These are phyloP conservation scores for Balaeniceps rex DNA, from an alignment of 2,113 vertebrate species.

Conservation along the genomic window DNA sequence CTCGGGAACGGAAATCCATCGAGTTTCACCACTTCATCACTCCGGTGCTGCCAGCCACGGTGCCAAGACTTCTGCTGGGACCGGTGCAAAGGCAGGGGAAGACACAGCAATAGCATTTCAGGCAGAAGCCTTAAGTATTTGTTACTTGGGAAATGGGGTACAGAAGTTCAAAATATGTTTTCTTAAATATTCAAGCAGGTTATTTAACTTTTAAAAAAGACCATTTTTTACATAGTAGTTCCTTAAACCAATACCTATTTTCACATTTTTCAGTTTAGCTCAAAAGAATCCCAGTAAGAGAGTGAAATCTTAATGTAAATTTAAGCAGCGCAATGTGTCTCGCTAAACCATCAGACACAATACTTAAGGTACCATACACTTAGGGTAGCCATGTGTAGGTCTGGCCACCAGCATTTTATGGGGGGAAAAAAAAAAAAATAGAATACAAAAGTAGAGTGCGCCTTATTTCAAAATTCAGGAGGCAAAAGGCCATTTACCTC, in stretches of 20 bases:
- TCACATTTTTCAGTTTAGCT: neutral
- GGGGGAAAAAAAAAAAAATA: rapidly evolving
- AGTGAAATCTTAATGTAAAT: neutral
- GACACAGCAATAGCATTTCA: rapidly evolving
- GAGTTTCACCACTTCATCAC: neutral
- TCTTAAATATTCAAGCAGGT: neutral
- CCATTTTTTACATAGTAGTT: neutral
- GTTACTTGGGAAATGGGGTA: neutral
- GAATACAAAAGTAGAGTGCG: neutral
- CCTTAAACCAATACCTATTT: neutral
- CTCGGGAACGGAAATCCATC: neutral
- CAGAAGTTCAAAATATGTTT: neutral
- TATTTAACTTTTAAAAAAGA: neutral
- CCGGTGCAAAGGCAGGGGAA: neutral
- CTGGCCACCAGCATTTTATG: neutral
- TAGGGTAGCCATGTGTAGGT: neutral
- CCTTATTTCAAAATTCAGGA: neutral
- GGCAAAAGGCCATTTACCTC: neutral
- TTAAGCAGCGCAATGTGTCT: neutral
- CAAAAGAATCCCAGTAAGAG: neutral
- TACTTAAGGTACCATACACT: rapidly evolving
- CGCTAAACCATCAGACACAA: neutral
- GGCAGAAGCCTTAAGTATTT: neutral
- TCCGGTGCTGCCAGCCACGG: rapidly evolving
- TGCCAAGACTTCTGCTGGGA: neutral